Evolutionary conservation across 1,140 invertebrate species (phyloP), one percentile per base, ranked within the genome.

Genomic region (Anastrepha obliqua): DNA sequence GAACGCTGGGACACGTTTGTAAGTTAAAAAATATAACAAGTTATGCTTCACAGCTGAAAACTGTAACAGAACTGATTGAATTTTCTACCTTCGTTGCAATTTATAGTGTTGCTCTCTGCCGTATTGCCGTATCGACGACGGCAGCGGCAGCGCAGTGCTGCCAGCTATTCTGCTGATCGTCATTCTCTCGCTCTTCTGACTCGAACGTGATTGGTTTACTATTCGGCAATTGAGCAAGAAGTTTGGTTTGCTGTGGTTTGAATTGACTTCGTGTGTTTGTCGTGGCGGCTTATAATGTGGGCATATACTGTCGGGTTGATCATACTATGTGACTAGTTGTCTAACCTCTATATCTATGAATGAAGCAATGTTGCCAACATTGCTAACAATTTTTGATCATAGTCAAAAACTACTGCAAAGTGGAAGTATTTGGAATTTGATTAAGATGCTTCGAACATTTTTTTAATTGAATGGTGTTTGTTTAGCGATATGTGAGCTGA

Each of bases 11-110:
- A 47, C 67, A 74, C 67, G 39, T 74, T 47, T 39, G 15, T 42
- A 74, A 85, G 20, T 9, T 70, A 47, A 47, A 44, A 65, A 64
- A 39, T 87, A 86, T 65, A 60, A 67, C 85, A 90, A 89, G 90
- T 90, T 90, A 89, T 91, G 91, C 92, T 91, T 88, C 90, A 92
- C 91, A 92, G 91, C 89, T 89, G 89, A 90, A 90, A 90, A 92
- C 90, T 92, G 91, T 89, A 89, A 90, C 89, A 90, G 89, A 91
- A 92, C 90, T 92, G 89, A 90, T 85, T 89, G 67, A 74, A 64
- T 65, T 67, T 87, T 65, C 78, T 74, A 78, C 86, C 85, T 59
- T 88, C 88, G 89, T 87, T 92, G 90, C 88, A 89, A 88, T 92
- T 91, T 92, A 92, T 92, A 92, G 70, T 15, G 58, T 86, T 55